Base-by-base conservation (phyloP, 2,888 invertebrate species). In the Axea sp. region DNA sequence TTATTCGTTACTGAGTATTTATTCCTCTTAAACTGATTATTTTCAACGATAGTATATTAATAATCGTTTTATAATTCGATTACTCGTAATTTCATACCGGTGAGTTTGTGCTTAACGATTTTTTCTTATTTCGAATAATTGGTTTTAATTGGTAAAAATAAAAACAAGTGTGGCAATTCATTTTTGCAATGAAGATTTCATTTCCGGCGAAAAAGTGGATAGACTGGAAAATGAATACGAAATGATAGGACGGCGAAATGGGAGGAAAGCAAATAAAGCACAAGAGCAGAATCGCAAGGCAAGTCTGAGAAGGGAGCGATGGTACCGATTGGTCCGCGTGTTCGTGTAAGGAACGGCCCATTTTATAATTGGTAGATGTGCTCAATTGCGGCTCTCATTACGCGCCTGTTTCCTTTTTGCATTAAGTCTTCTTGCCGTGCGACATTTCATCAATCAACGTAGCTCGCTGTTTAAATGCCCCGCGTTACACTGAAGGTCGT, bases 311-410 rank as follows among this genome's bases (percentile, higher is more conserved):
- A 78, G 78, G 76, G 67, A 75, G 76, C 78, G 78, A 76, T 76
- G 77, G 57, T 78, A 82, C 80, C 79, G 81, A 84, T 84, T 84
- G 84, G 84, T 81, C 77, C 80, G 81, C 78, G 79, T 76, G 78
- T 81, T 81, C 78, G 79, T 80, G 74, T 75, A 64, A 78, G 82
- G 79, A 76, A 59, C 82, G 74, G 82, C 81, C 81, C 76, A 81
- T 80, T 78, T 82, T 82, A 82, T 84, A 84, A 84, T 84, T 84
- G 84, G 84, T 82, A 83, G 83, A 80, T 82, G 51, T 39, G 80
- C 84, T 84, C 84, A 84, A 84, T 84, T 84, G 84, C 82, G 80
- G 81, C 81, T 83, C 84, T 84, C 84, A 84, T 84, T 84, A 83
- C 81, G 82, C 80, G 82, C 81, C 80, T 82, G 81, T 80, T 80